These are phyloP conservation scores for Eudyptes chrysolophus DNA, from an alignment of 2,113 vertebrate species.

Conservation along the genomic window DNA sequence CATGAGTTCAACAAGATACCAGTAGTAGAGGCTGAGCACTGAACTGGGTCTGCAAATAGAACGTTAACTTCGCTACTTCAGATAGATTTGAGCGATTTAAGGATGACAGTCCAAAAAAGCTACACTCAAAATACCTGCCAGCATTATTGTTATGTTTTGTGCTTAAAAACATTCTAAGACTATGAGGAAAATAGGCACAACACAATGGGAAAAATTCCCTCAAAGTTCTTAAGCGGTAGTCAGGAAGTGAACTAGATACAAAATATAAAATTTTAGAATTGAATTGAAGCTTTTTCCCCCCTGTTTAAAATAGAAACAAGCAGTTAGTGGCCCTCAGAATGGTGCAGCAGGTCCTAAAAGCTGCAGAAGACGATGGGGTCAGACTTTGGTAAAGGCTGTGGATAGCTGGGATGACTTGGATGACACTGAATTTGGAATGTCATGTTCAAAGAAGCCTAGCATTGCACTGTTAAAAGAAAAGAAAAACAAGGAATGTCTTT, in stretches of 20 bases:
- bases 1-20: neutral
- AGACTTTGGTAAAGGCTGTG: conserved; percentile 77
- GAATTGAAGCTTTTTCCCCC: neutral
- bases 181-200: neutral
- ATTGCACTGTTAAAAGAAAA: conserved; percentile 80
- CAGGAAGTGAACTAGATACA: neutral
- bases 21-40: neutral
- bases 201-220: neutral
- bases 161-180: neutral
- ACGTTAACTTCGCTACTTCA: neutral
- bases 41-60: neutral
- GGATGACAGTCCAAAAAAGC: neutral
- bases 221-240: neutral
- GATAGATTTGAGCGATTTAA: neutral
- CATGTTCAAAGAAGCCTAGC: conserved; percentile 89
- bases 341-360: conserved; percentile 74
- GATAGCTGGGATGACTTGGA: conserved; percentile 89
- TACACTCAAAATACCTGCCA: neutral
- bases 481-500: conserved; percentile 72
- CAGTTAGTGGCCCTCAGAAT: conserved; percentile 67
- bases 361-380: conserved; percentile 90
- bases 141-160: neutral
- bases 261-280: neutral
- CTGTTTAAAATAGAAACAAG: conserved; percentile 74
- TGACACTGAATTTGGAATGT: conserved; percentile 79